These are phyloP conservation scores for Heteromyza rotundicornis DNA, from an alignment of 2,888 invertebrate genomes.

Conservation along the genomic window DNA sequence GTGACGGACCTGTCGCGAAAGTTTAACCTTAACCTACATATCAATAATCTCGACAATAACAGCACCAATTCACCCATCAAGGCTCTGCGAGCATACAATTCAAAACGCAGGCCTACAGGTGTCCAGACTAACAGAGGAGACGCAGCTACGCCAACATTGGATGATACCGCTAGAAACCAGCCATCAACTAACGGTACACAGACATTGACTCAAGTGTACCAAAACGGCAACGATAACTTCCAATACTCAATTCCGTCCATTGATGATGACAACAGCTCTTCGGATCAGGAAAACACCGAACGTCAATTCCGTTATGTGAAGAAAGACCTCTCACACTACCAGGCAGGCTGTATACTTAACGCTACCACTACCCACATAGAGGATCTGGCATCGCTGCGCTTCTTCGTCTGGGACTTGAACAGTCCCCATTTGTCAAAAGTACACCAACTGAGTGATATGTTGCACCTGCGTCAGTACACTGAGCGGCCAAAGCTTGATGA, in stretches of 20 bases:
- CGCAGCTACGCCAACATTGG: no score
- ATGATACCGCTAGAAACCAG: no score
- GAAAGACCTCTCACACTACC: background rate
- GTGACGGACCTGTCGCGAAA: background rate
- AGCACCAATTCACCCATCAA: no score
- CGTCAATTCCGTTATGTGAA: background rate
- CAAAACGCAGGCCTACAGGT: no score
- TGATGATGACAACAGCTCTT: background rate
- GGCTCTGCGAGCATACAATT: no score
- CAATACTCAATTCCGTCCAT: background rate
- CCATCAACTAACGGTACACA: no score
- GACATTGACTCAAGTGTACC: no score
- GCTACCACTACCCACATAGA: background rate
- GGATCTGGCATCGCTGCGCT: background rate
- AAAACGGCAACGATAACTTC: no score
- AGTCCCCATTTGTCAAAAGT: background rate
- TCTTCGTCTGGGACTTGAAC: background rate
- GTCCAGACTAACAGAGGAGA: no score
- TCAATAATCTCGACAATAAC: background rate
- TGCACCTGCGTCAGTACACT: constrained; percentile 30
- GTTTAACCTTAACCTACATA: background rate
- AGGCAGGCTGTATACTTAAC: background rate
- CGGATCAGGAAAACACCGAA: background rate
- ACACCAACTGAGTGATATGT: background rate
- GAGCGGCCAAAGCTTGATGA: constrained; percentile 22